A percentile compares a stretch with the other conserved stretches of the same genome.
These are phyloP conservation scores for Chorisops tibialis DNA, from an alignment of 2,888 invertebrate species.

Conservation along the genomic window DNA sequence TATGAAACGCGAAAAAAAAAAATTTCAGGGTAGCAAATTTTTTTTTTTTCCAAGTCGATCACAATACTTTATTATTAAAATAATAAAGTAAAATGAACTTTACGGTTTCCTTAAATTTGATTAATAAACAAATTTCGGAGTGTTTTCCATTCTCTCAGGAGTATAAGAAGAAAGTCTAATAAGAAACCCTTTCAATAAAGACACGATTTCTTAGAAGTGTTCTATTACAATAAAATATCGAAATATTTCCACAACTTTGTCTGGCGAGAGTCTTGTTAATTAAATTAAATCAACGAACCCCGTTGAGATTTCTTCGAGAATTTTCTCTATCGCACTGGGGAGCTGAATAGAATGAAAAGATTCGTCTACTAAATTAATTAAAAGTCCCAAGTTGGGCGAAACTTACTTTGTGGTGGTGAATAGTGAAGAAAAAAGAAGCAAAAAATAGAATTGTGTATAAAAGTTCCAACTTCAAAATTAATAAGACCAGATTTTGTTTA, in stretches of 20 bases:
- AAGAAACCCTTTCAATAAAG: constrained; percentile 14
- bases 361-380: constrained; percentile 25
- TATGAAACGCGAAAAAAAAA: no score
- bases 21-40: no score
- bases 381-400: constrained; percentile 22
- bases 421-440: no score
- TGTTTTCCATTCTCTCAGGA: no score
- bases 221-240: constrained; percentile 1
- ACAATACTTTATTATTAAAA: no score
- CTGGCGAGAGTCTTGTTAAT: constrained; percentile 15
- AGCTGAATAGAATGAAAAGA: constrained; percentile 22
- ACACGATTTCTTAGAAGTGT: constrained; percentile 2
- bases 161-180: constrained; percentile 5
- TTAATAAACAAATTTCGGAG: no score
- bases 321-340: background rate
- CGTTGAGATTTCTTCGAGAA: constrained; percentile 20
- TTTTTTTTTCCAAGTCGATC: no score
- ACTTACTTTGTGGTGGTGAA: constrained; percentile 11
- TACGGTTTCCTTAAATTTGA: no score
- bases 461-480: no score
- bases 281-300: constrained; percentile 24
- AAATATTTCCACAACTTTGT: background rate
- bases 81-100: no score
- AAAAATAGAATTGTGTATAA: no score
- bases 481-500: no score